Evolutionary conservation across 2,113 vertebrate genomes (phyloP).

Genomic region (Anhinga anhinga): DNA sequence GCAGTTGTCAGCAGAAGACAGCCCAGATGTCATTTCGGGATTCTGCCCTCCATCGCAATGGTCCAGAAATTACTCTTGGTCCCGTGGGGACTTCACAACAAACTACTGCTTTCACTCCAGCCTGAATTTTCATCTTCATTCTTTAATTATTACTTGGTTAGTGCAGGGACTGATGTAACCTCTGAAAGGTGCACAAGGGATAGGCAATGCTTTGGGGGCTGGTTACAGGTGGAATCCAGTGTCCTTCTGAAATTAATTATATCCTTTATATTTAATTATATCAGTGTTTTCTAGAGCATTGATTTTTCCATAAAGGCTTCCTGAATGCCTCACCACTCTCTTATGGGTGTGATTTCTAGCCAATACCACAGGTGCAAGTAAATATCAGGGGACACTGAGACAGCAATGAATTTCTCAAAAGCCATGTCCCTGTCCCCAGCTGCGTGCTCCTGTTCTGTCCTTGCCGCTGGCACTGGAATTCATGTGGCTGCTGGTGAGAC

Average conservation of each 20-base stretch:
- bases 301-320: background rate
- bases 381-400: background rate
- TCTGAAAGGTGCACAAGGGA: background rate
- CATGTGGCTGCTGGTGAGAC: background rate
- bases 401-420: background rate
- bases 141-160: background rate
- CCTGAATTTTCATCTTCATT: background rate
- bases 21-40: background rate
- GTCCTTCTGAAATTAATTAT: background rate
- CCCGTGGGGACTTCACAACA: background rate
- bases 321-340: background rate
- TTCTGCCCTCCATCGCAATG: background rate
- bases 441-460: background rate
- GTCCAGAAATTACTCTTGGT: background rate
- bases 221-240: background rate
- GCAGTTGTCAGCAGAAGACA: background rate
- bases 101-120: background rate
- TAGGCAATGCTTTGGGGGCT: background rate
- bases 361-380: no score
- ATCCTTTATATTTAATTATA: background rate
- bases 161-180: background rate
- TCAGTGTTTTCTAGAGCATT: background rate
- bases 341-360: background rate
- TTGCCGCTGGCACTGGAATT: background rate
- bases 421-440: background rate